phyloP scores from a whole-genome alignment of 2,888 invertebrate genomes.

The Tetropium fuscum region DNA sequence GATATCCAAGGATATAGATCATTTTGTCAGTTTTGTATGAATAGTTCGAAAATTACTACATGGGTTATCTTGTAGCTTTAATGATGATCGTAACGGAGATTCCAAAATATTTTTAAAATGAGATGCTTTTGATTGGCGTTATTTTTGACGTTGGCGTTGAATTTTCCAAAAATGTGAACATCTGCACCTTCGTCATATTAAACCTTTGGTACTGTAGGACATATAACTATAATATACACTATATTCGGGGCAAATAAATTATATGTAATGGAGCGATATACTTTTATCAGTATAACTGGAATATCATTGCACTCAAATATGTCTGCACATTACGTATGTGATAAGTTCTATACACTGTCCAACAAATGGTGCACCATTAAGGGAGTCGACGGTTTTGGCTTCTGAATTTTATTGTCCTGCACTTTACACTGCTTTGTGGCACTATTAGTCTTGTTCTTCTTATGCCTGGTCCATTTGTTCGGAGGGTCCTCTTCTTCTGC shows the following conservation, averaged over 20 bases:
- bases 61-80: too few species aligned
- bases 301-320: conserved; percentile 13
- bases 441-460: conserved; percentile 30
- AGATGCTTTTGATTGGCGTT: too few species aligned
- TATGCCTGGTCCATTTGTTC: conserved; percentile 44
- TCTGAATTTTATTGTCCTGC: conserved; percentile 42
- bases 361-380: conserved; percentile 60
- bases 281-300: too few species aligned
- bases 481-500: conserved; percentile 28
- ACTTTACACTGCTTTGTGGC: conserved; percentile 50
- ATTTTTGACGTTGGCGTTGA: too few species aligned
- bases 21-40: too few species aligned
- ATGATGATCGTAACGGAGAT: too few species aligned
- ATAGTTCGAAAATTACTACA: too few species aligned
- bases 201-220: not conserved
- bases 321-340: not conserved
- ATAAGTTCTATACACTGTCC: conserved; percentile 45
- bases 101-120: too few species aligned
- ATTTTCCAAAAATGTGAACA: too few species aligned
- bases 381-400: conserved; percentile 50
- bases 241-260: conserved; percentile 9
- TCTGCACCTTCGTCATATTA: too few species aligned
- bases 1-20: too few species aligned
- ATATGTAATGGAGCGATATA: not conserved
- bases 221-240: not conserved